These are phyloP conservation scores for Acromyrmex echinatior DNA, from an alignment of 1,140 invertebrate genomes.

Conservation along the genomic window DNA sequence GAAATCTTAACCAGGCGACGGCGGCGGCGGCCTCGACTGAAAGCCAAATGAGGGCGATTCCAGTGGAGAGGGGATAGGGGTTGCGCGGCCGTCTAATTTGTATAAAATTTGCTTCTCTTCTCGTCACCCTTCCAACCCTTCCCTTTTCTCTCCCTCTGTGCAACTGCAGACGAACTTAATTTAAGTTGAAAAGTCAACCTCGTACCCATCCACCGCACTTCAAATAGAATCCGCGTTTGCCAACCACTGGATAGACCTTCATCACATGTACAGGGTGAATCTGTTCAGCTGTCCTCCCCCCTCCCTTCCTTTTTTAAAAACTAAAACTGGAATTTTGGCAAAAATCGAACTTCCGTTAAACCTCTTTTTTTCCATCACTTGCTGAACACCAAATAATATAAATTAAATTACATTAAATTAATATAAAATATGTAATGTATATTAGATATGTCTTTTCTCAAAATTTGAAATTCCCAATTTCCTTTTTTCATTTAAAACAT, in stretches of 20 bases:
- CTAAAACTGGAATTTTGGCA: background rate
- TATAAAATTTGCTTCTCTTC: conserved; percentile 77
- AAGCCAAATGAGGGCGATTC: conserved; percentile 55
- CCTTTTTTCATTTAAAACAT: background rate
- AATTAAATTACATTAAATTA: background rate
- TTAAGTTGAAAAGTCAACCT: conserved; percentile 80
- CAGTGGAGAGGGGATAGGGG: background rate
- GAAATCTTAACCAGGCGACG: conserved; percentile 64
- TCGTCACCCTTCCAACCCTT: background rate
- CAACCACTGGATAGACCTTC: conserved; percentile 14
- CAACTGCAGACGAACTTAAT: conserved; percentile 74
- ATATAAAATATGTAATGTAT: background rate
- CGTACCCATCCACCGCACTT: conserved; percentile 58
- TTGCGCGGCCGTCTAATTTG: conserved; percentile 72
- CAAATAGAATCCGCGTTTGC: conserved; percentile 66
- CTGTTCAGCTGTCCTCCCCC: background rate
- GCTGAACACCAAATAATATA: background rate
- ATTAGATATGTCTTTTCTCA: background rate
- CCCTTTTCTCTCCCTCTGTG: conserved; percentile 14
- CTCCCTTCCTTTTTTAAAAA: background rate
- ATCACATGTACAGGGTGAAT: conserved; percentile 7
- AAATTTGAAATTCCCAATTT: background rate
- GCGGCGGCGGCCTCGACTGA: conserved; percentile 19
- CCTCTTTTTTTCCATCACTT: background rate
- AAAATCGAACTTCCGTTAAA: background rate